Evolutionary conservation across 2,113 vertebrate genomes (phyloP).

Genomic region (Hippoglossus stenolepis): DNA sequence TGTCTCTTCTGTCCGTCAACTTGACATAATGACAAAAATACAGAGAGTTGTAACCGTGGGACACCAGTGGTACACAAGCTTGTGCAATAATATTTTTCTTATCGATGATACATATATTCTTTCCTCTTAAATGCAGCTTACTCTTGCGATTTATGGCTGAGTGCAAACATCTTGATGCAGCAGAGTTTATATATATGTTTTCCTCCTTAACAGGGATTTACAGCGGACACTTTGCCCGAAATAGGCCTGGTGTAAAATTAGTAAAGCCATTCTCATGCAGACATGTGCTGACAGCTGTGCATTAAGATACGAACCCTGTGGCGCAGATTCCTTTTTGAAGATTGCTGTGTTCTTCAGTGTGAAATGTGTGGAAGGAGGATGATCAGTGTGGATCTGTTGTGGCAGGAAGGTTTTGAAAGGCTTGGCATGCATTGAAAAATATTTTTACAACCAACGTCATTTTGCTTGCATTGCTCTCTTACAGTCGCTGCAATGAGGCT

Average conservation of each 20-base stretch:
- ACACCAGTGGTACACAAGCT: too few relatives aligned
- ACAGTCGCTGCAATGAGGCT: not conserved
- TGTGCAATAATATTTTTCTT: too few relatives aligned
- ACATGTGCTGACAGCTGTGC: not conserved
- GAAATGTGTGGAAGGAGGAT: not conserved
- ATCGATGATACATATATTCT: too few relatives aligned
- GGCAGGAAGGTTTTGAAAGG: not conserved
- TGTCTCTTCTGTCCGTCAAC: too few relatives aligned
- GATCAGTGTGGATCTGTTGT: not conserved
- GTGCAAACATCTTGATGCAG: too few relatives aligned
- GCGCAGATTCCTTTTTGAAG: not conserved
- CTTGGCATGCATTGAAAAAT: not conserved
- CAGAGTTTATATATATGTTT: too few relatives aligned
- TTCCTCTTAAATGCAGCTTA: too few relatives aligned
- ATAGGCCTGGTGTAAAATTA: not conserved
- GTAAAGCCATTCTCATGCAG: not conserved
- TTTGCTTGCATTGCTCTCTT: not conserved
- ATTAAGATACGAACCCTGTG: not conserved
- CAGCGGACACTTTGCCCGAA: not conserved
- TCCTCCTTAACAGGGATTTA: too few relatives aligned
- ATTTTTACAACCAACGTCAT: not conserved
- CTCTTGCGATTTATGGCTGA: too few relatives aligned
- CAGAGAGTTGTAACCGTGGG: too few relatives aligned
- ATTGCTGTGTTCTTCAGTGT: not conserved
- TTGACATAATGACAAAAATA: too few relatives aligned